Evolutionary conservation across 2,797 vertebrate species (phyloP), one percentile per base, ranked within the genome.

Genomic region (Avahi laniger): DNA sequence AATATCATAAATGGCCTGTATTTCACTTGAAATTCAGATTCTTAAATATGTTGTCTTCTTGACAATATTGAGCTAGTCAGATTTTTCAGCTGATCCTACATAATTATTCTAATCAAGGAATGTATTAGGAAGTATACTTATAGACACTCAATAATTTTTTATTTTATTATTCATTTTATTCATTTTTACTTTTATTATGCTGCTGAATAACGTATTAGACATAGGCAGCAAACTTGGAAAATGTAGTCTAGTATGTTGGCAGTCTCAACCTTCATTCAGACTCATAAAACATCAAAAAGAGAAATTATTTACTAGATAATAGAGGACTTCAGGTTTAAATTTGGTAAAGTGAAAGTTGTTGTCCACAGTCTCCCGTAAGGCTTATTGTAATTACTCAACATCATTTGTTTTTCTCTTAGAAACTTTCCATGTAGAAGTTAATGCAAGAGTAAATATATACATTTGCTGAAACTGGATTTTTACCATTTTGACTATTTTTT

Each of bases 11-110:
- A 85, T 83, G 75, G 94, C 41, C 28, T 94, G 4, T 57, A 46
- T 75, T 98, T 96, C 35, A 57, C 22, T 91, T 95, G 73, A 95
- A 95, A 93, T 96, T 95, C 81, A 82, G 65, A 72, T 82, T 73
- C 18, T 94, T 63, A 73, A 89, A 22, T 94, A 50, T 59, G 63
- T 52, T 86, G 13, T 24, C 46, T 96, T 97, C 1, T 83, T 93
- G 69, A 88, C 86, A 91, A 22, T 90, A 80, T 63, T 24, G n/a
- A 50, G 11, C 90, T 98, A 91, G 65, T 91, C 35, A 94, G 14
- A 73, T 63, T 95, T 96, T 95, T 91, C 57, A 92, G 22, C 20
- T 89, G 91, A 87, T 41, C 87, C 1, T 11, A 20, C 46, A 18
- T 81, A 63, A 54, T 73, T 54, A 15, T 30, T 86, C 30, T 96